Percentiles rank a stretch among this genome's conserved stretches.
Conservation (phyloP, 1,140 invertebrate genomes). For the Macrosteles quadrilineatus region DNA sequence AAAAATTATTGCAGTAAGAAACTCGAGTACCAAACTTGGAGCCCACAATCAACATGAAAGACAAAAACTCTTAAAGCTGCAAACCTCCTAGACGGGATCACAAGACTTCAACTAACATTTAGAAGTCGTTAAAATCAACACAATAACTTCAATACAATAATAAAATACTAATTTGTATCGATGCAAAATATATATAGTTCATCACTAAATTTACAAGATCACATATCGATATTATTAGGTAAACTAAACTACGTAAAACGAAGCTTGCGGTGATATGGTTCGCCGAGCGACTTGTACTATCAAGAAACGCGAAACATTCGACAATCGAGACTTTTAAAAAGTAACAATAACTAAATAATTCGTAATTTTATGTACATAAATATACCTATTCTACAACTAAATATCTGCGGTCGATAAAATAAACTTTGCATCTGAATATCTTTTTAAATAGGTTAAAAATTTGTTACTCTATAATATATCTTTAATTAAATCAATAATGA, state of each 20-base stretch:
- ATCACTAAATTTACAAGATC: slow-evolving; percentile 28
- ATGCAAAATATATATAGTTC: slow-evolving; percentile 23
- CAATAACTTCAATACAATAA: slow-evolving; percentile 26
- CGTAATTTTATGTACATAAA: slow-evolving; percentile 27
- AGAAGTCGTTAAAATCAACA: slow-evolving; percentile 23
- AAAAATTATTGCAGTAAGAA: slow-evolving; percentile 18
- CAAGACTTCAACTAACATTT: slow-evolving; percentile 25
- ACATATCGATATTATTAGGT: slow-evolving; percentile 26
- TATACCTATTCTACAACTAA: slow-evolving; percentile 28
- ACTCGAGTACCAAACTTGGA: not conserved
- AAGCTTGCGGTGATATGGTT: slow-evolving; percentile 27
- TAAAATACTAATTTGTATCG: slow-evolving; percentile 30
- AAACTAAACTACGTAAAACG: slow-evolving; percentile 27
- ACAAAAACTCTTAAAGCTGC: slow-evolving; percentile 18
- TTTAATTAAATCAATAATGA: slow-evolving; percentile 30
- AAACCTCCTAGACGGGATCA: slow-evolving; percentile 15
- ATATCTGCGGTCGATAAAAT: slow-evolving; percentile 34
- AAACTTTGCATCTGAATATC: slow-evolving; percentile 20
- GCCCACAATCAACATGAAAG: slow-evolving; percentile 16
- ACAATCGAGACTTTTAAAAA: slow-evolving; percentile 17
- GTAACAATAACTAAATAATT: slow-evolving; percentile 22
- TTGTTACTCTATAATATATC: slow-evolving; percentile 27
- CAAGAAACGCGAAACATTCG: slow-evolving; percentile 17
- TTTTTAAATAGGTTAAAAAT: slow-evolving; percentile 31
- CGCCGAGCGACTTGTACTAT: slow-evolving; percentile 28